These are phyloP conservation scores for Cotesia glomerata DNA, from an alignment of 1,140 invertebrate species.

Conservation along the genomic window DNA sequence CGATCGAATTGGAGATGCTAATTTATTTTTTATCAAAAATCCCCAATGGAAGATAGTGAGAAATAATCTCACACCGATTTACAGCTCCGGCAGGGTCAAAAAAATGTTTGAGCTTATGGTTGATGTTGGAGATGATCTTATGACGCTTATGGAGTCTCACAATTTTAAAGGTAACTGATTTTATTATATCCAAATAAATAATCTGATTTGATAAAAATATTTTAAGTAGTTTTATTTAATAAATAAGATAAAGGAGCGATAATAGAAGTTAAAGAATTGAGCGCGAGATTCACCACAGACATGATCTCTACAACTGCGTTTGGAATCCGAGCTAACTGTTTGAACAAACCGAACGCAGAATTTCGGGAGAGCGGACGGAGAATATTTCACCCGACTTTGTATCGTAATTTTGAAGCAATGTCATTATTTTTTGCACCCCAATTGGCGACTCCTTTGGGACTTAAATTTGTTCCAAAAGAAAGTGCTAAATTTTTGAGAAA, in stretches of 20 bases:
- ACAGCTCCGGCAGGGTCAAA: constrained; percentile 57
- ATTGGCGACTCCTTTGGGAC: constrained; percentile 37
- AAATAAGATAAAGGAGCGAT: constrained; percentile 26
- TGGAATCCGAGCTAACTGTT: constrained; percentile 65
- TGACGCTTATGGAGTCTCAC: constrained; percentile 42
- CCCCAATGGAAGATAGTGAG: constrained; percentile 56
- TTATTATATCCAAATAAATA: background rate
- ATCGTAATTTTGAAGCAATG: constrained; percentile 45
- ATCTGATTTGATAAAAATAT: background rate
- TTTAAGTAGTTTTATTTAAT: background rate
- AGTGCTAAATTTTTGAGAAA: constrained; percentile 46
- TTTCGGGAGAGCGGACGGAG: constrained; percentile 45
- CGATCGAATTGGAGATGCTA: constrained; percentile 43
- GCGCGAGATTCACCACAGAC: constrained; percentile 67
- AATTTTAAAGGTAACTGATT: constrained; percentile 52
- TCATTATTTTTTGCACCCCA: constrained; percentile 53
- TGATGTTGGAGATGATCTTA: constrained; percentile 53
- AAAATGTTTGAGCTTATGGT: constrained; percentile 57
- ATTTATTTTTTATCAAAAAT: constrained; percentile 49
- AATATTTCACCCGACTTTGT: constrained; percentile 43
- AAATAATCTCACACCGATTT: constrained; percentile 56
- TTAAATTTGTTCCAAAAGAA: constrained; percentile 41
- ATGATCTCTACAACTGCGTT: constrained; percentile 68
- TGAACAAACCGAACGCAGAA: constrained; percentile 58
- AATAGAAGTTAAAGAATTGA: constrained; percentile 58